A percentile compares a stretch with the other conserved stretches of the same genome.
These are phyloP conservation scores for Diadophis punctatus DNA, from an alignment of 2,113 vertebrate species.

Conservation along the genomic window DNA sequence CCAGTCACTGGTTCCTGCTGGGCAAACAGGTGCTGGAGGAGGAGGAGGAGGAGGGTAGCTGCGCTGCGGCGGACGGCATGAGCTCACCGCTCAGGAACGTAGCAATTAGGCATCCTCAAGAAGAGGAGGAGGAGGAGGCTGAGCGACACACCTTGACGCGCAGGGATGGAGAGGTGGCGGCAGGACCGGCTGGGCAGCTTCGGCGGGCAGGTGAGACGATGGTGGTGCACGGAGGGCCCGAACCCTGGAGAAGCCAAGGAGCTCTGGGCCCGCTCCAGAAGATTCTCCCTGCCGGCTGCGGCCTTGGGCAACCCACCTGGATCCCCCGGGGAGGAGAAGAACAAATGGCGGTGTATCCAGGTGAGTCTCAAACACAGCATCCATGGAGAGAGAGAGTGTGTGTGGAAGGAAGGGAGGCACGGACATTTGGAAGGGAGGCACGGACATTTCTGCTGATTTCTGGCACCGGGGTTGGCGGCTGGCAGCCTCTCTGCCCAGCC, in stretches of 20 bases:
- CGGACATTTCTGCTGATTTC: not conserved
- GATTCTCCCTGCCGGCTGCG: not conserved
- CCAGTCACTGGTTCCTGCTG: not conserved
- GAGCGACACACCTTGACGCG: not conserved
- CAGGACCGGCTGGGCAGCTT: not conserved
- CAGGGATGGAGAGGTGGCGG: not conserved
- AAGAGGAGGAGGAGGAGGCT: not conserved
- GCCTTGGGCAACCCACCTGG: accelerated
- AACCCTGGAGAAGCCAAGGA: not conserved
- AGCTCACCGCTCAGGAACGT: conserved; percentile 6
- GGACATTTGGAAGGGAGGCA: not conserved
- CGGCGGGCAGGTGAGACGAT: not conserved
- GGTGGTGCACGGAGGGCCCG: not conserved
- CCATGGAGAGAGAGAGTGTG: too few species aligned
- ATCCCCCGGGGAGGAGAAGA: not conserved
- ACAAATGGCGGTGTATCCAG: not conserved
- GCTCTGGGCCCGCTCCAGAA: not conserved
- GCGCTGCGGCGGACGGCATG: not conserved
- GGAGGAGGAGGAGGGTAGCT: not conserved
- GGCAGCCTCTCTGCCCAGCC: not conserved
- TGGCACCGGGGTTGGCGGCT: not conserved
- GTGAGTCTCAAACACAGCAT: not conserved
- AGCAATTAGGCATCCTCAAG: not conserved
- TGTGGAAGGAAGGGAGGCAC: not conserved
- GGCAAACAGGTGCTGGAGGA: not conserved